Evolutionary conservation across 2,797 vertebrate species (phyloP).

Genomic region (Prunella strophiata): DNA sequence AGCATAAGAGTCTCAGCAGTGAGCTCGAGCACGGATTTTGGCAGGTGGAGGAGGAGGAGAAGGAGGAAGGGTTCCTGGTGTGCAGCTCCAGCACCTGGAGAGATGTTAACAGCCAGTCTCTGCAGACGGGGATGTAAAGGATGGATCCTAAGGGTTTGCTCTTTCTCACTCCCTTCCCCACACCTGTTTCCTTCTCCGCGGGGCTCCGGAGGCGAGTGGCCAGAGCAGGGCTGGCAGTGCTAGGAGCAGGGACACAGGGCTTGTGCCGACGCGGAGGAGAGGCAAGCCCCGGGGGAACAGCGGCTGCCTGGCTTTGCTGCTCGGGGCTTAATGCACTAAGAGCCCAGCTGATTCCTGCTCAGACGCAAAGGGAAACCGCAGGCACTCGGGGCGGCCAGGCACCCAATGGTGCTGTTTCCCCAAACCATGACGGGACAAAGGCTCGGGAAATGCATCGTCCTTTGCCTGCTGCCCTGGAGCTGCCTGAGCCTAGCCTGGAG

Average conservation of each 20-base stretch:
- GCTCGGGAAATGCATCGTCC: background rate
- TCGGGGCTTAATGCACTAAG: constrained; percentile 52
- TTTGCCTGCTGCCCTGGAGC: constrained; percentile 42
- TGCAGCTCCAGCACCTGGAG: background rate
- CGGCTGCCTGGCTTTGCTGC: constrained; percentile 29
- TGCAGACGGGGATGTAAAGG: background rate
- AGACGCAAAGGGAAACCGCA: background rate
- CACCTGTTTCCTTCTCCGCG: rapidly evolving
- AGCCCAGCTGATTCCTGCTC: constrained; percentile 52
- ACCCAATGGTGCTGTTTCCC: background rate
- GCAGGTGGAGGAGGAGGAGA: background rate
- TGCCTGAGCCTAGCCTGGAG: constrained; percentile 1
- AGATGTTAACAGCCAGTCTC: background rate
- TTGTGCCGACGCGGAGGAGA: background rate
- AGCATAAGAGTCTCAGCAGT: background rate
- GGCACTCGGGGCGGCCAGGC: background rate
- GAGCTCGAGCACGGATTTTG: rapidly evolving
- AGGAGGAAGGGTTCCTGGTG: background rate
- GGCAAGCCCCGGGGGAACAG: background rate
- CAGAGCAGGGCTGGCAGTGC: background rate
- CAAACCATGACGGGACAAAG: background rate
- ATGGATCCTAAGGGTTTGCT: background rate
- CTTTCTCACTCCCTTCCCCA: background rate
- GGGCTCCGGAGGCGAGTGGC: background rate
- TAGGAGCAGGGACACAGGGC: background rate